These are phyloP conservation scores for Apoda limacodes DNA, from an alignment of 2,888 invertebrate species.

Conservation along the genomic window DNA sequence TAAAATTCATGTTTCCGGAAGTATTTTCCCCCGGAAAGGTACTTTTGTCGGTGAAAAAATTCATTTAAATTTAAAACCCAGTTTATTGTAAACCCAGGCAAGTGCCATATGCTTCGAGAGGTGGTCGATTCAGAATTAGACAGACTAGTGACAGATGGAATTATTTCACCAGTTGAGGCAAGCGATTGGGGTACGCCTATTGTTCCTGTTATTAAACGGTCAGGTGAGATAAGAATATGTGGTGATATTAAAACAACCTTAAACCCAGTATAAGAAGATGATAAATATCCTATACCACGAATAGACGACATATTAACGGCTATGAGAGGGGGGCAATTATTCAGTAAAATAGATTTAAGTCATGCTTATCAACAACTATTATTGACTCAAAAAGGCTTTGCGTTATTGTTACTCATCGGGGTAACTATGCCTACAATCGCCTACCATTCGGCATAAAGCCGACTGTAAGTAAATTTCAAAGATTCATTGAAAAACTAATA, in stretches of 20 bases:
- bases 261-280: conserved; percentile 17
- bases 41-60: too few species aligned
- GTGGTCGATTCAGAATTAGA: conserved; percentile 11
- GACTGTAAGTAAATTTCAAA: conserved; percentile 20
- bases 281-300: conserved; percentile 17
- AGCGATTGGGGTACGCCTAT: too few species aligned
- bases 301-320: conserved; percentile 21
- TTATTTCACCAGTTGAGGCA: conserved; percentile 12
- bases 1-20: too few species aligned
- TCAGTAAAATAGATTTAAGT: conserved; percentile 21
- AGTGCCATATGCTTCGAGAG: conserved; percentile 11
- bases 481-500: conserved; percentile 15
- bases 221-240: conserved; percentile 18
- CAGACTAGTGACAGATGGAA: conserved; percentile 12
- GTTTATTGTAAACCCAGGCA: too few species aligned
- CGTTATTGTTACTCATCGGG: conserved; percentile 18
- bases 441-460: conserved; percentile 19
- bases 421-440: conserved; percentile 19
- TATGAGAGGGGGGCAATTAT: conserved; percentile 20
- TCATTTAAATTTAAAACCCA: too few species aligned
- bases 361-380: conserved; percentile 21
- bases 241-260: conserved; percentile 20
- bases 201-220: conserved; percentile 12
- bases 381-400: conserved; percentile 17
- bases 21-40: too few species aligned